Conservation (phyloP, 1,140 invertebrate species). For the Episyrphus balteatus region DNA sequence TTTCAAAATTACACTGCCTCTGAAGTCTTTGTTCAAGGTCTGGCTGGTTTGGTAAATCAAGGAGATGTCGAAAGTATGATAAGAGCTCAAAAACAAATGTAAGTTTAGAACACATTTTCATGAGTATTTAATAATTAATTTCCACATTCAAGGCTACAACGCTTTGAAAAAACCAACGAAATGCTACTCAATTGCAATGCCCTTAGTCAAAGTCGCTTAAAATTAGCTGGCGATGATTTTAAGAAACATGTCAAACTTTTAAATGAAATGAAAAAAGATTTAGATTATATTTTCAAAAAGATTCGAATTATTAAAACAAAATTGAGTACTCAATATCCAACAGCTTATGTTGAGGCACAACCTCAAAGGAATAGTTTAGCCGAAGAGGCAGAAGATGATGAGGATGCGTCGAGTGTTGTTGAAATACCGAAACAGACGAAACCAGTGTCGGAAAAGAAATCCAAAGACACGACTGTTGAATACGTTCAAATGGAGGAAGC, state of each 20-base stretch:
- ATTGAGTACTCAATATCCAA: conserved; percentile 71
- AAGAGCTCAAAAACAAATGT: conserved; percentile 87
- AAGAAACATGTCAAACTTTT: conserved; percentile 79
- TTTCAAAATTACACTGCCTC: conserved; percentile 83
- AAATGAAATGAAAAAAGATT: conserved; percentile 56
- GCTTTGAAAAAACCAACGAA: conserved; percentile 96
- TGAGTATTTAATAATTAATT: neutral
- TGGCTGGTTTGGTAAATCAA: conserved; percentile 82
- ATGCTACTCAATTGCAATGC: conserved; percentile 93
- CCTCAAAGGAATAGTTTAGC: conserved; percentile 43
- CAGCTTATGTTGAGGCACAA: conserved; percentile 59
- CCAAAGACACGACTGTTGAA: conserved; percentile 27
- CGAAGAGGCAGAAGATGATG: conserved; percentile 48
- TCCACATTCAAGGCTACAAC: conserved; percentile 62
- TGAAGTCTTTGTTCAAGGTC: conserved; percentile 80
- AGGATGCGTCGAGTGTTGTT: conserved; percentile 21
- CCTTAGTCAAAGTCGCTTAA: conserved; percentile 66
- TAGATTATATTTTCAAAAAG: conserved; percentile 58
- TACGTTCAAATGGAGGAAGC: conserved; percentile 36
- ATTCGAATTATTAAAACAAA: conserved; percentile 69
- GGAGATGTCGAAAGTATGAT: conserved; percentile 84
- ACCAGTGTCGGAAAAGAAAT: conserved; percentile 1
- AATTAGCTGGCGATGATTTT: conserved; percentile 72
- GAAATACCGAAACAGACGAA: neutral
- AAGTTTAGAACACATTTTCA: conserved; percentile 27